Conservation (phyloP, 2,888 invertebrate genomes). For the Apocheima hispidaria region DNA sequence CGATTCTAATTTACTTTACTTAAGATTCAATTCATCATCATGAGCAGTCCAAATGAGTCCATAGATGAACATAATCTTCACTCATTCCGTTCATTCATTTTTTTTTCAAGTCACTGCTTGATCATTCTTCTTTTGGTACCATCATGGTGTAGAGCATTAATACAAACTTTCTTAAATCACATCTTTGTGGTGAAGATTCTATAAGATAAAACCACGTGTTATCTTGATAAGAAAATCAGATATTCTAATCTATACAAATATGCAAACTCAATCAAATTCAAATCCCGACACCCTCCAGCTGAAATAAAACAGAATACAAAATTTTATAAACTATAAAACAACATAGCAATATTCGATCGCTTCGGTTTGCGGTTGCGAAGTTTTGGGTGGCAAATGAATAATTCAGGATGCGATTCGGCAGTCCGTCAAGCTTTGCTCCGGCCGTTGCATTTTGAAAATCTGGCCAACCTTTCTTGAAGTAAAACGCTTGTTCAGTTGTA, state of each 20-base stretch:
- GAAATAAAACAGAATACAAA: conserved; percentile 55
- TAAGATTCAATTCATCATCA: no score
- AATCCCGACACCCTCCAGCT: conserved; percentile 50
- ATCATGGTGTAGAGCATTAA: no score
- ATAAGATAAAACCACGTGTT: not conserved
- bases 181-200: no score
- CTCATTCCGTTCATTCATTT: no score
- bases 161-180: no score
- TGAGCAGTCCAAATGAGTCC: no score
- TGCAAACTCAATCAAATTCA: conserved; percentile 22
- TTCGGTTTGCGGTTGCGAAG: conserved; percentile 63
- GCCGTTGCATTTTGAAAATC: conserved; percentile 80
- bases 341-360: conserved; percentile 77
- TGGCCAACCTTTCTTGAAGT: conserved; percentile 44
- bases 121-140: no score
- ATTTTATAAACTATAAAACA: conserved; percentile 78
- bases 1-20: no score
- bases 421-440: conserved; percentile 75
- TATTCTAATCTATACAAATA: conserved; percentile 12
- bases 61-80: no score
- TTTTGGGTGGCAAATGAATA: conserved; percentile 79
- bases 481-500: conserved; percentile 35
- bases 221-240: conserved; percentile 2
- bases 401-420: conserved; percentile 81
- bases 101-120: no score